Evolutionary conservation across 2,888 invertebrate species (phyloP).

Genomic region (Archips xylosteana): DNA sequence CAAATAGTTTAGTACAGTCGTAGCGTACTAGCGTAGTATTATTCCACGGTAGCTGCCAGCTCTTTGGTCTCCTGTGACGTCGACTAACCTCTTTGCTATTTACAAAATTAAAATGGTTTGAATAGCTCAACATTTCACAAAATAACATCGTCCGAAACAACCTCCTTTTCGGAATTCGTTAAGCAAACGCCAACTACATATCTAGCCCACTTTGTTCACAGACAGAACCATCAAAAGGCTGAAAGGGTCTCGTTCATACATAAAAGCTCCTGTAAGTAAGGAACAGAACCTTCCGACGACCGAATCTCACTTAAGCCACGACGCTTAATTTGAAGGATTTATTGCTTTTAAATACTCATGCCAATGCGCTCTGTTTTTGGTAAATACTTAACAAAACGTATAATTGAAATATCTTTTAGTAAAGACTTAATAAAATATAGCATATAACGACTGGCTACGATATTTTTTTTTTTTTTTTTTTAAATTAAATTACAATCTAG

Average conservation of each 20-base stretch:
- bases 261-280: constrained; percentile 7
- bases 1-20: too few species aligned
- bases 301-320: constrained; percentile 31
- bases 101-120: too few species aligned
- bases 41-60: too few species aligned
- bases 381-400: not conserved
- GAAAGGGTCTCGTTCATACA: constrained; percentile 14
- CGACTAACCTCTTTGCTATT: too few species aligned
- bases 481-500: too few species aligned
- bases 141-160: not conserved
- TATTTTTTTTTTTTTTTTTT: too few species aligned
- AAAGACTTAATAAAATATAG: too few species aligned
- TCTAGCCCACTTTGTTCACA: constrained; percentile 1
- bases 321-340: constrained; percentile 35
- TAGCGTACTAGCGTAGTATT: too few species aligned
- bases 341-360: constrained; percentile 18
- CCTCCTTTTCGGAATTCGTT: not conserved
- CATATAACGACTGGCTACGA: too few species aligned
- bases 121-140: not conserved
- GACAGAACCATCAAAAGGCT: constrained; percentile 6
- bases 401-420: not conserved
- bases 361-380: constrained; percentile 8
- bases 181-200: not conserved
- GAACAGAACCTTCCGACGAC: constrained; percentile 1
- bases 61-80: too few species aligned